phyloP scores from a whole-genome alignment of 37 sponge, comb jelly and placozoan species.

The Dysidea cf. avara region DNA sequence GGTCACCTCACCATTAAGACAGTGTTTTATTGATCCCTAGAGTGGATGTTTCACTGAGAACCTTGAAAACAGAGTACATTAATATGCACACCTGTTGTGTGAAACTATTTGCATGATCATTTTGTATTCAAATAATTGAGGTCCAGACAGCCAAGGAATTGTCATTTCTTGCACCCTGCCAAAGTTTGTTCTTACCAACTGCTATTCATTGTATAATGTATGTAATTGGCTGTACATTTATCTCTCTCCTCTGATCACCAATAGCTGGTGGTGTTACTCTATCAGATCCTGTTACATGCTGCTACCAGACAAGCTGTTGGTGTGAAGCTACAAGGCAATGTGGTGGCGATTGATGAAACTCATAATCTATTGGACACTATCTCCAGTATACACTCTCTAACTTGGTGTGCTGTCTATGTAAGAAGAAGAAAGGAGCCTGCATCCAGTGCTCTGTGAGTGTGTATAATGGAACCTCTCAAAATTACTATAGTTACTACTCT shows the following conservation, averaged over 20 bases:
- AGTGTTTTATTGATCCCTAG: too few relatives aligned
- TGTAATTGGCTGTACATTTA: too few relatives aligned
- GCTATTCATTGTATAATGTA: too few relatives aligned
- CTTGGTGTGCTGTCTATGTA: constrained; percentile 81
- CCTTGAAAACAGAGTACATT: too few relatives aligned
- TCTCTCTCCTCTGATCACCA: not conserved
- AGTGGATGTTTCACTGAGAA: too few relatives aligned
- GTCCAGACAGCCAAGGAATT: too few relatives aligned
- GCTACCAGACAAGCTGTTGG: constrained; percentile 82
- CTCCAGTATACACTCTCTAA: constrained; percentile 83
- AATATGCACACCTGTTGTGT: too few relatives aligned
- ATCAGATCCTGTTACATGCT: constrained; percentile 89
- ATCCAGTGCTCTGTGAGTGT: constrained; percentile 89
- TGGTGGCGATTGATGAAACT: constrained; percentile 98
- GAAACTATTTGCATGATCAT: too few relatives aligned
- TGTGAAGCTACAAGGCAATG: constrained; percentile 76
- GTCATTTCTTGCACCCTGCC: too few relatives aligned
- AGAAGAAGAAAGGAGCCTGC: constrained; percentile 83
- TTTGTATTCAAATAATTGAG: too few relatives aligned
- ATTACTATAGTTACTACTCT: not conserved
- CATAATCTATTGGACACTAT: constrained; percentile 98
- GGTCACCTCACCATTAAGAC: too few relatives aligned
- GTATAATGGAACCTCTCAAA: not conserved
- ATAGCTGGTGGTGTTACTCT: constrained; percentile 90
- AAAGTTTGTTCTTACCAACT: too few relatives aligned